Conservation (phyloP, 2,797 vertebrate genomes). For the Danionella dracula region DNA sequence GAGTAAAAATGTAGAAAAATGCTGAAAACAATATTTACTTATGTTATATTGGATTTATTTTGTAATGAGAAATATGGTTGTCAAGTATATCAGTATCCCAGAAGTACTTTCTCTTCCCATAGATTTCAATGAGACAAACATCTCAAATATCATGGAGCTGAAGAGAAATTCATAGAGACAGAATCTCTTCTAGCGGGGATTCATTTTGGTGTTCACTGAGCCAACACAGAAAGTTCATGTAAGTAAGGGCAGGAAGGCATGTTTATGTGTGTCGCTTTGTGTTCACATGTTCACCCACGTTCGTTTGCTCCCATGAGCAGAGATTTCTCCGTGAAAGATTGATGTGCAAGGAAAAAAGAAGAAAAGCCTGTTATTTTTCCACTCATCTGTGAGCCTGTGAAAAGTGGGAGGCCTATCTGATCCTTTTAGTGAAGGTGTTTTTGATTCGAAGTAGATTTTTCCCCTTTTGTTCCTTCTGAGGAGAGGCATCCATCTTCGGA, state of each 20-base stretch:
- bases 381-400: slow-evolving; percentile 50
- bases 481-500: slow-evolving; percentile 73
- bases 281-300: background rate
- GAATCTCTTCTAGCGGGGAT: background rate
- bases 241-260: background rate
- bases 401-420: slow-evolving; percentile 40
- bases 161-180: background rate
- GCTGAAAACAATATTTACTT: too few species aligned
- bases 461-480: slow-evolving; percentile 63
- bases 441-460: slow-evolving; percentile 46
- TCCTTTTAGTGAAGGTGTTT: slow-evolving; percentile 44
- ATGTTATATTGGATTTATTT: too few species aligned
- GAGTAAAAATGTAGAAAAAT: too few species aligned
- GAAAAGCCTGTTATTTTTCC: slow-evolving; percentile 48
- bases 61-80: too few species aligned
- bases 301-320: slow-evolving; percentile 46
- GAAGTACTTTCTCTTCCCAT: background rate
- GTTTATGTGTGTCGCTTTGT: background rate
- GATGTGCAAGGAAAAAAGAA: slow-evolving; percentile 47
- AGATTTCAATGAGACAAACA: background rate
- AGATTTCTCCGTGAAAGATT: slow-evolving; percentile 47
- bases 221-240: background rate
- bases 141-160: background rate
- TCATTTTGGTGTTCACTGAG: background rate
- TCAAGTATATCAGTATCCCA: too few species aligned